A percentile compares a stretch with the other conserved stretches of the same genome.
phyloP scores from a whole-genome alignment of 2,888 invertebrate genomes.

The Tenthredo amoena region DNA sequence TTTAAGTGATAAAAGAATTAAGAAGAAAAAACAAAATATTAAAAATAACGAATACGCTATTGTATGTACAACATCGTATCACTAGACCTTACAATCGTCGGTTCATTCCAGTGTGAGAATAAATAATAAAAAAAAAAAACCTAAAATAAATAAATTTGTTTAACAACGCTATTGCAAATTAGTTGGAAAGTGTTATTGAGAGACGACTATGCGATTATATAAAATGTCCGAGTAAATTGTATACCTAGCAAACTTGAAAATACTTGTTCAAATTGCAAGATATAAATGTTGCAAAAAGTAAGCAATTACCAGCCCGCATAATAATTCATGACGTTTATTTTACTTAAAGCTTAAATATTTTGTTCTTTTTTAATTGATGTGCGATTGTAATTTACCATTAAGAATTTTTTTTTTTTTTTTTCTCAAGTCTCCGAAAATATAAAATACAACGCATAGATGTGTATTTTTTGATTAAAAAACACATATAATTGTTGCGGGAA shows the following conservation, averaged over 20 bases:
- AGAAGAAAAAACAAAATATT: not conserved
- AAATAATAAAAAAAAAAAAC: constrained; percentile 15
- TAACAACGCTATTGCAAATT: constrained; percentile 43
- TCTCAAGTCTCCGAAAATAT: not conserved
- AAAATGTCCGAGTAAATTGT: constrained; percentile 30
- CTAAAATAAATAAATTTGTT: not conserved
- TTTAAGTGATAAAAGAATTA: constrained; percentile 43
- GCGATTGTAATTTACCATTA: not conserved
- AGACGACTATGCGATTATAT: constrained; percentile 20
- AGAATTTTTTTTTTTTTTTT: not conserved
- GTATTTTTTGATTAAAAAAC: not conserved
- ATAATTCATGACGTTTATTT: constrained; percentile 12
- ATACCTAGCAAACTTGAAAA: constrained; percentile 13
- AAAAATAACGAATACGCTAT: constrained; percentile 34
- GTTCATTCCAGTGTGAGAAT: constrained; percentile 50
- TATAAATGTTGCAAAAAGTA: constrained; percentile 8
- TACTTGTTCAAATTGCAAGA: constrained; percentile 39
- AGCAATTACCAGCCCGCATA: constrained; percentile 22
- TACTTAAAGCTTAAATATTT: constrained; percentile 8
- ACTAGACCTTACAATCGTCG: constrained; percentile 44
- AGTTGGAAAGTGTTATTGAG: constrained; percentile 41
- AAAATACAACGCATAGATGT: not conserved
- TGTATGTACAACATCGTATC: constrained; percentile 36
- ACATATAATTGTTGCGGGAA: not conserved
- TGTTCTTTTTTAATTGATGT: not conserved